Evolutionary conservation across 2,888 invertebrate genomes (phyloP).

Genomic region (Koerneria pararmatus): DNA sequence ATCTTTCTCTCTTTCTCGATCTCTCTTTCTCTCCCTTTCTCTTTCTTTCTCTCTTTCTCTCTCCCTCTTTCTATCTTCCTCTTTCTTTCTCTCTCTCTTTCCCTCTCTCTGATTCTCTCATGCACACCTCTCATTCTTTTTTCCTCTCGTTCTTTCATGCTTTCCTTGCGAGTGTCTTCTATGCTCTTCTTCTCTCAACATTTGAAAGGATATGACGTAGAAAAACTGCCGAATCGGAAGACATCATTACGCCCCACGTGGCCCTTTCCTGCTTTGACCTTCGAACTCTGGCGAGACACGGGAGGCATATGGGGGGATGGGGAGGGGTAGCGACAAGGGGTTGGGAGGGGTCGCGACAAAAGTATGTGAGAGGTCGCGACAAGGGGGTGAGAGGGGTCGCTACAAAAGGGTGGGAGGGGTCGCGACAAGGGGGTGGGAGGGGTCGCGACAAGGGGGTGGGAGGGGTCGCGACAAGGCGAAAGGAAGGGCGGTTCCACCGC

Average conservation of each 20-base stretch:
- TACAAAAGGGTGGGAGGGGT: neutral
- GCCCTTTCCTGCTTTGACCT: too few species aligned
- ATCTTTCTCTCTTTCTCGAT: conserved; percentile 6
- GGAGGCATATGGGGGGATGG: too few species aligned
- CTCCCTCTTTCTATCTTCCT: neutral
- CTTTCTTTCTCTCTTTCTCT: neutral
- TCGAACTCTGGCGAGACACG: too few species aligned
- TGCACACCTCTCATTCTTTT: neutral
- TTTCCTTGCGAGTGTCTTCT: too few species aligned
- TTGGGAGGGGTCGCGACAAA: too few species aligned
- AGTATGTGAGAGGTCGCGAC: too few species aligned
- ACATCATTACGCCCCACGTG: too few species aligned
- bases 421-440: conserved; percentile 4
- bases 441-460: neutral
- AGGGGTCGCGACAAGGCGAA: neutral
- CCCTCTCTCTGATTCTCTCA: conserved; percentile 6
- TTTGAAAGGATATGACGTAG: too few species aligned
- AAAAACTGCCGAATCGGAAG: too few species aligned
- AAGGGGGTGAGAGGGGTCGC: neutral
- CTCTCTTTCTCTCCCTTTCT: conserved; percentile 5
- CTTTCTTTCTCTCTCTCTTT: conserved; percentile 3
- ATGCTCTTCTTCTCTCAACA: too few species aligned
- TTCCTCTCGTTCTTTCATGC: neutral
- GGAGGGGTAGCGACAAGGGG: too few species aligned
- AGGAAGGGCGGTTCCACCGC: too few species aligned